These are phyloP conservation scores for Chloroceryle inda DNA, from an alignment of 2,797 vertebrate genomes.

Conservation along the genomic window DNA sequence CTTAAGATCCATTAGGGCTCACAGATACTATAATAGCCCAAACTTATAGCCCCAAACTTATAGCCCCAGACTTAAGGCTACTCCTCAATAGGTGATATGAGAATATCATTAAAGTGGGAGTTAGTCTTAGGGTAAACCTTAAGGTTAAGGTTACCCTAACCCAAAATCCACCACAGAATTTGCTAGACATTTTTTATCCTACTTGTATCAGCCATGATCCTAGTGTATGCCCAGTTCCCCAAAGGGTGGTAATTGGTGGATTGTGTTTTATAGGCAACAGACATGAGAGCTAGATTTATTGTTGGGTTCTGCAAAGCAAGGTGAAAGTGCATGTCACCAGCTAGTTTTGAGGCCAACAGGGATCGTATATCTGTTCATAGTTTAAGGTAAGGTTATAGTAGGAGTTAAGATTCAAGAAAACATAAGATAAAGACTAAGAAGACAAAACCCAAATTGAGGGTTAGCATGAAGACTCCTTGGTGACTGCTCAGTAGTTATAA, in stretches of 20 bases:
- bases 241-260: background rate
- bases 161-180: background rate
- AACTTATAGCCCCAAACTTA: background rate
- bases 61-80: background rate
- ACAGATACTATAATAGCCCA: background rate
- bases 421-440: background rate
- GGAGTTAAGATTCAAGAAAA: background rate
- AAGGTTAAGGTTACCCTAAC: background rate
- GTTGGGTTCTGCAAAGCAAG: background rate
- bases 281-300: background rate
- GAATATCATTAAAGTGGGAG: background rate
- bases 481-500: background rate
- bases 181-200: background rate
- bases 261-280: background rate
- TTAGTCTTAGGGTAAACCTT: background rate
- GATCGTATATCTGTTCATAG: background rate
- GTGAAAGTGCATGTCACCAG: background rate
- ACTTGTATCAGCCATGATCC: accelerated
- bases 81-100: background rate
- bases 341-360: background rate
- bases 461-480: background rate
- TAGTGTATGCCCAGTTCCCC: background rate
- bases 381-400: background rate
- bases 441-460: background rate
- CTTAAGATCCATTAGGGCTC: background rate